These are phyloP conservation scores for Chaetophractus vellerosus DNA, from an alignment of 2,797 vertebrate species.

Conservation along the genomic window DNA sequence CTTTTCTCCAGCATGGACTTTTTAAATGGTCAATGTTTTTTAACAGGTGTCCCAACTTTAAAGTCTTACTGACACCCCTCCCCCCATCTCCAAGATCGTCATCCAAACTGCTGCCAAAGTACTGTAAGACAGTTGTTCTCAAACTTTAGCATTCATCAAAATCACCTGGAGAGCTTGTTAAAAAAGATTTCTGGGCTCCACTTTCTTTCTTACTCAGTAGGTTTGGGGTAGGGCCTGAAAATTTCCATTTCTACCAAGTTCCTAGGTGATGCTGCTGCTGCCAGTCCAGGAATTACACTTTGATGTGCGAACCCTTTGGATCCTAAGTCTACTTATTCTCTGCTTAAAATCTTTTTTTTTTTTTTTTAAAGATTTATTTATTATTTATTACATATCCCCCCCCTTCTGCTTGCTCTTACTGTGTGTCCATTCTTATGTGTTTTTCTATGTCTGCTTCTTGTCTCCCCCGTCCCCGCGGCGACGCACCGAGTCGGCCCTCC, in stretches of 20 bases:
- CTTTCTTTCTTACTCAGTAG: not conserved
- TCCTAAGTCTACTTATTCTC: not conserved
- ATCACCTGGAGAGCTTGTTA: not conserved
- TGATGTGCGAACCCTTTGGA: not conserved
- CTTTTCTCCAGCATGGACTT: not conserved
- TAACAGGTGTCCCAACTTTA: not conserved
- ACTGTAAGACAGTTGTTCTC: not conserved
- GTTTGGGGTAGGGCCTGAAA: not conserved
- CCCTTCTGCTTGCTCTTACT: no score
- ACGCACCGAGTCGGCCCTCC: no score
- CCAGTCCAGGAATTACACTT: not conserved
- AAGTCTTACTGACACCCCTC: not conserved
- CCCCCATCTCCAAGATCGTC: not conserved
- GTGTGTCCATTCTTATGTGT: no score
- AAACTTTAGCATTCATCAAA: not conserved
- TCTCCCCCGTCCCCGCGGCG: no score
- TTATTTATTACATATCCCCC: no score
- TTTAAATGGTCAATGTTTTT: not conserved
- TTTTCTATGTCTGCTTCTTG: no score
- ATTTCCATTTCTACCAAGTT: constrained; percentile 20
- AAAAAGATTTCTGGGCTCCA: not conserved
- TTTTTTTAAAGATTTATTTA: no score
- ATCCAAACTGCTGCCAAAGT: constrained; percentile 23
- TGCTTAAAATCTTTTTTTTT: constrained; percentile 43
- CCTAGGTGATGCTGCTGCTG: not conserved